Evolutionary conservation across 2,888 invertebrate genomes (phyloP).

Genomic region (Hirtodrosophila confusa): DNA sequence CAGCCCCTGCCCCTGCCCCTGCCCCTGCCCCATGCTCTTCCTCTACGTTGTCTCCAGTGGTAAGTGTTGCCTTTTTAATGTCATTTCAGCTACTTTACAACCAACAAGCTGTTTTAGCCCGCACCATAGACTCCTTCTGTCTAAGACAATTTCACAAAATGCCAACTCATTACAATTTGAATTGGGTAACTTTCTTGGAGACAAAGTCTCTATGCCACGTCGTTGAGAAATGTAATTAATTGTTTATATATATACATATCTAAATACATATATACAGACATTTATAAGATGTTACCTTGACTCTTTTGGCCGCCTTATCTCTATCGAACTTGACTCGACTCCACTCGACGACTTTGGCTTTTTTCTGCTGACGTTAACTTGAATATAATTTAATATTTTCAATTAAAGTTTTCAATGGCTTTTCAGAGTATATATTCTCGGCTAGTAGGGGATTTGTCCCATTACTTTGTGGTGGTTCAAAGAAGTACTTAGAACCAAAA

Average conservation of each 20-base stretch:
- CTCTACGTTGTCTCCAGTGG: constrained; percentile 37
- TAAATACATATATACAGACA: neutral
- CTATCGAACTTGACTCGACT: constrained; percentile 28
- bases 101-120: constrained; percentile 27
- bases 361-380: constrained; percentile 79
- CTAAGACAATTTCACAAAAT: constrained; percentile 64
- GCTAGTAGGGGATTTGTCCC: neutral
- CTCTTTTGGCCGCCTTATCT: constrained; percentile 6
- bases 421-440: constrained; percentile 22
- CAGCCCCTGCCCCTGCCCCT: no score
- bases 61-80: constrained; percentile 69
- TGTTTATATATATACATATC: constrained; percentile 24
- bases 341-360: constrained; percentile 16
- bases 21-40: constrained; percentile 18
- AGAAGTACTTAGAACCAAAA: neutral
- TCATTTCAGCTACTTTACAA: constrained; percentile 74
- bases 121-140: constrained; percentile 33
- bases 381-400: constrained; percentile 80
- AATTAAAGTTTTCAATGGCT: constrained; percentile 75
- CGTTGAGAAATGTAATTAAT: constrained; percentile 50
- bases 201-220: constrained; percentile 31
- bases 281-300: constrained; percentile 2
- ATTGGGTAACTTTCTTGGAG: constrained; percentile 50
- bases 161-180: constrained; percentile 76
- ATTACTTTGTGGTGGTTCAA: neutral